Evolutionary conservation across 2,888 invertebrate genomes (phyloP).

Genomic region (Drosophila dives): DNA sequence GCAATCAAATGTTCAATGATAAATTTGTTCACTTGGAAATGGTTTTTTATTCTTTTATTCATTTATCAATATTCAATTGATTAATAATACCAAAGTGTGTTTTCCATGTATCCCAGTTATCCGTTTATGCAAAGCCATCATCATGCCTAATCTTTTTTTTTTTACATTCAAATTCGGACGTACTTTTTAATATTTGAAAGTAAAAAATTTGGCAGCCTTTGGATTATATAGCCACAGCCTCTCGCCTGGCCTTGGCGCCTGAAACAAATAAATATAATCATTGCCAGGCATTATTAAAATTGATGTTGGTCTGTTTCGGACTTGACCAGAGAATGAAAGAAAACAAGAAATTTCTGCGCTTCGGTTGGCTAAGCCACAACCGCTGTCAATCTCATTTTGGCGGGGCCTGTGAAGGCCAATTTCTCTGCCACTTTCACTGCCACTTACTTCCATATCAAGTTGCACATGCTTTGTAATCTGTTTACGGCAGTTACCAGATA

Average conservation of each 20-base stretch:
- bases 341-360: slow-evolving; percentile 20
- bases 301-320: slow-evolving; percentile 56
- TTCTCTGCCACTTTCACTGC: slow-evolving; percentile 4
- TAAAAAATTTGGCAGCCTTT: slow-evolving; percentile 37
- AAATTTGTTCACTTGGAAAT: neutral
- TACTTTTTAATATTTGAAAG: slow-evolving; percentile 60
- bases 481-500: slow-evolving; percentile 60
- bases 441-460: slow-evolving; percentile 21
- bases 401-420: slow-evolving; percentile 37
- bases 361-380: slow-evolving; percentile 59
- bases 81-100: neutral
- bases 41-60: neutral
- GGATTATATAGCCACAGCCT: slow-evolving; percentile 18
- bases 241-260: slow-evolving; percentile 27
- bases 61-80: neutral
- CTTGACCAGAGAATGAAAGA: slow-evolving; percentile 15
- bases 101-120: neutral
- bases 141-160: neutral
- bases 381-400: slow-evolving; percentile 68
- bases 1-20: neutral
- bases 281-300: slow-evolving; percentile 68
- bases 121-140: slow-evolving; percentile 6
- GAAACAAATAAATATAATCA: slow-evolving; percentile 56
- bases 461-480: slow-evolving; percentile 54
- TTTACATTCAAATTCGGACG: slow-evolving; percentile 36